Evolutionary conservation across 1,140 invertebrate species (phyloP), one percentile per base, ranked within the genome.

Genomic region (Propsilocerus akamusi): DNA sequence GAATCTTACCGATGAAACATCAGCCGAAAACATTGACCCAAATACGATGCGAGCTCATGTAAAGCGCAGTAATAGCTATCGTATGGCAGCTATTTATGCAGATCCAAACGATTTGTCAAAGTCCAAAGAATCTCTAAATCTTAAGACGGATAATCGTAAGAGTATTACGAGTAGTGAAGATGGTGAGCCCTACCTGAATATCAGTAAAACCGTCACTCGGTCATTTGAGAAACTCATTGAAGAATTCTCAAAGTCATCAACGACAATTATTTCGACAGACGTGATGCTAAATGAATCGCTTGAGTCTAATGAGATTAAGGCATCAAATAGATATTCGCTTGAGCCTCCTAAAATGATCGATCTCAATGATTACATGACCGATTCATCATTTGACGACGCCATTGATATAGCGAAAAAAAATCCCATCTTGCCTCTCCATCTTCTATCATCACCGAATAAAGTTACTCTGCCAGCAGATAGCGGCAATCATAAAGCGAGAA

Each of bases 61-160:
- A 24, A 86, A 86, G 67, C 74, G 86, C 41, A 87, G 83, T 61
- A 83, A 88, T 61, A 88, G 85, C 66, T 90, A 90, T 60, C 77
- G 85, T 52, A 74, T 86, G 62, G 86, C 86, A 51, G 32, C 53
- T 28, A 66, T 70, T 26, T 52, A 51, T 48, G 50, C 34, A 5
- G 24, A 25, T 47, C 52, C 46, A 20, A 49, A 53, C 25, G 52
- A 52, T 25, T 25, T 54, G 2, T 48, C 30, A 26, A 49, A 49
- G 25, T 50, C 51, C 2, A 54, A 55, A 25, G 53, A 54, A 14
- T 32, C 22, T 59, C 23, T 67, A 65, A 55, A 56, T 65, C n/a
- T 24, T 14, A 24, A 46, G 8, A 11, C 26, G 53, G 7, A 53
- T 50, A 12, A 8, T 51, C 3, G 47, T 20, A 49, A 26, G 7